Conservation (phyloP, 2,113 vertebrate genomes). For the Morone chrysops region DNA sequence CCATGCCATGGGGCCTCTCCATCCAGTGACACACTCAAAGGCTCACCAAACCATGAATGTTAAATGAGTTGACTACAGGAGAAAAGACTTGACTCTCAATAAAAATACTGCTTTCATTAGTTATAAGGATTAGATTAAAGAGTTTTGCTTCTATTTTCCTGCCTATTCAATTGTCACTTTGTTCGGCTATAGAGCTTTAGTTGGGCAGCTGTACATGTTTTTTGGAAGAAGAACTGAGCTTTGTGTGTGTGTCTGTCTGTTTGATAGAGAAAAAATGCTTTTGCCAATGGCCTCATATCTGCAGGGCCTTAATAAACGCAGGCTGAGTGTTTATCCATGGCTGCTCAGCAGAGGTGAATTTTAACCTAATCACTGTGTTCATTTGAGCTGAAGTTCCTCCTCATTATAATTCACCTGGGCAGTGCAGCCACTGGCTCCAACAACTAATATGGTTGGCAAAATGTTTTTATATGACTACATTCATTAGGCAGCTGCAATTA, state of each 20-base stretch:
- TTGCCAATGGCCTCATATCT: constrained; percentile 38
- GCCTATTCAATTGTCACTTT: constrained; percentile 51
- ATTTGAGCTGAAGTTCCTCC: constrained; percentile 42
- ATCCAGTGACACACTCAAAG: constrained; percentile 60
- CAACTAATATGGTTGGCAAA: constrained; percentile 8
- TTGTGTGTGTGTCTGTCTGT: constrained; percentile 16
- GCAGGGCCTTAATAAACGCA: constrained; percentile 4
- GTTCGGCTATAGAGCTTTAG: constrained; percentile 35
- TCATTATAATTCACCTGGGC: constrained; percentile 69
- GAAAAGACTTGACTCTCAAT: constrained; percentile 58
- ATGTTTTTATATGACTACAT: not conserved
- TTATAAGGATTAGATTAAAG: constrained; percentile 57
- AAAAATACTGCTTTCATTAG: constrained; percentile 43
- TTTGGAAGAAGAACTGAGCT: constrained; percentile 29
- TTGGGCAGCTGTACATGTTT: constrained; percentile 27
- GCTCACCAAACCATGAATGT: constrained; percentile 64
- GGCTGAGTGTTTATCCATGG: not conserved
- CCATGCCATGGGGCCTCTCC: constrained; percentile 61
- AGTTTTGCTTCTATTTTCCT: constrained; percentile 54
- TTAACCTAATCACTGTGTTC: constrained; percentile 48
- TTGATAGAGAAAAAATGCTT: constrained; percentile 32
- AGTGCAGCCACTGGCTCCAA: constrained; percentile 12
- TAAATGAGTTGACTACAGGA: constrained; percentile 57
- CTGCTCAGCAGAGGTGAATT: constrained; percentile 28
- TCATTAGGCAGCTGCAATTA: not conserved